These are phyloP conservation scores for Zaprionus lachaisei DNA, from an alignment of 1,140 invertebrate genomes.

Conservation along the genomic window DNA sequence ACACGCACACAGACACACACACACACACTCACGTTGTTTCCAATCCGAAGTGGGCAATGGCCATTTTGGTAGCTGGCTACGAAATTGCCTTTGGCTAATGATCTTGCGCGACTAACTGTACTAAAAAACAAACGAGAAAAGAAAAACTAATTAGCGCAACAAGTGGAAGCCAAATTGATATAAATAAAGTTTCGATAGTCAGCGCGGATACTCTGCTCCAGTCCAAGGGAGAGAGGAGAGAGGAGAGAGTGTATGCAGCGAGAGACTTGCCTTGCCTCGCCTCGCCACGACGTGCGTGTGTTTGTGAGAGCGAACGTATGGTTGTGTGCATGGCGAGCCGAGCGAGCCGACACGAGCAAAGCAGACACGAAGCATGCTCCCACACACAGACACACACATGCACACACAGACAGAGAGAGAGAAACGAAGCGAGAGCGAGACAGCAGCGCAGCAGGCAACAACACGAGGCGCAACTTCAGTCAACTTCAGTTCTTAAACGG, in stretches of 20 bases:
- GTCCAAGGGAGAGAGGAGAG: slow-evolving; percentile 4
- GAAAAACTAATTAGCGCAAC: slow-evolving; percentile 41
- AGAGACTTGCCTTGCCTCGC: neutral
- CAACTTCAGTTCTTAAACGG: slow-evolving; percentile 79
- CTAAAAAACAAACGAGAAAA: slow-evolving; percentile 3
- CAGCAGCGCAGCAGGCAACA: slow-evolving; percentile 53
- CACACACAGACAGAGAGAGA: slow-evolving; percentile 6
- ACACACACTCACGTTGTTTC: slow-evolving; percentile 3
- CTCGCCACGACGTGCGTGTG: neutral
- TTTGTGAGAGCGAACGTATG: neutral
- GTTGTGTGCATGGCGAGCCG: neutral
- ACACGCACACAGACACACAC: neutral
- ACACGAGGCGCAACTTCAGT: slow-evolving; percentile 71
- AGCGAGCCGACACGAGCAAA: neutral
- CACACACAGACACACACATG: slow-evolving; percentile 15
- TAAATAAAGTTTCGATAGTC: slow-evolving; percentile 27
- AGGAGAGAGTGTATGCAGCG: slow-evolving; percentile 1
- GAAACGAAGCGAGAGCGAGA: slow-evolving; percentile 13
- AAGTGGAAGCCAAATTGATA: slow-evolving; percentile 37
- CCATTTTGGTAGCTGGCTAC: slow-evolving; percentile 38
- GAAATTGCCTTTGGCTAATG: slow-evolving; percentile 29
- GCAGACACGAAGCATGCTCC: neutral
- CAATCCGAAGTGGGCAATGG: slow-evolving; percentile 33
- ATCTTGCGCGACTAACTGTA: slow-evolving; percentile 36
- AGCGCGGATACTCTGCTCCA: slow-evolving; percentile 13